Base-by-base conservation (phyloP, 2,797 vertebrate genomes). In the Spondyliosoma cantharus region DNA sequence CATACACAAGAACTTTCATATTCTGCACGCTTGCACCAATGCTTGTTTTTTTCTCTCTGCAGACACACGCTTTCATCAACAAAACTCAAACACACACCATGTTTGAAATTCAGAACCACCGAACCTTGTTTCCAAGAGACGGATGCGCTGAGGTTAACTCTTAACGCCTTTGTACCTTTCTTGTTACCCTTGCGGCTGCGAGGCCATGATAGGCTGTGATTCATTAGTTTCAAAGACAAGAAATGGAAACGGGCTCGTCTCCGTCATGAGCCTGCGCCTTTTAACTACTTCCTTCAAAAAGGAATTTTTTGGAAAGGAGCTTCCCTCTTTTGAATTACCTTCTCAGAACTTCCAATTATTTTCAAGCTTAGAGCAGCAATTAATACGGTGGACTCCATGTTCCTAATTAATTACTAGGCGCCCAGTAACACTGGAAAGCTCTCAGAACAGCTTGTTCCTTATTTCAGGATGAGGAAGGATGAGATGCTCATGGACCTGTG, bases 321-420 rank as follows among this genome's bases (percentile, higher is more conserved):
- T 76, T 77, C 69, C 37, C 69, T 84, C 83, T 90, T 92, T 91
- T 92, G 87, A 93, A 91, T 92, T 86, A 91, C 90, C 90, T 88
- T 86, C 60, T 90, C 74, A 83, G 81, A 85, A 81, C 84, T 81
- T 90, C 88, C 92, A 95, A 93, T 94, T 94, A 95, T 94, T 93
- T 93, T 72, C 71, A 71, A 80, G 91, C 93, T 93, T 86, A 91
- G 84, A 94, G 92, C 89, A 72, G 82, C 90, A 92, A 92, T 94
- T 94, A 94, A 92, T 89, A 87, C 81, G 83, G 79, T 80, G 85
- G 81, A 82, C 77, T 87, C 85, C 20, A 49, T 83, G 74, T 79
- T 88, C 42, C 72, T 86, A 83, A 89, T 93, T 93, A 93, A 93
- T 93, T 86, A 84, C 73, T 76, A 74, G 67, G 68, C 59, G 16